Conservation (phyloP, 1,140 invertebrate genomes). For the Drosophila nebulosa region DNA sequence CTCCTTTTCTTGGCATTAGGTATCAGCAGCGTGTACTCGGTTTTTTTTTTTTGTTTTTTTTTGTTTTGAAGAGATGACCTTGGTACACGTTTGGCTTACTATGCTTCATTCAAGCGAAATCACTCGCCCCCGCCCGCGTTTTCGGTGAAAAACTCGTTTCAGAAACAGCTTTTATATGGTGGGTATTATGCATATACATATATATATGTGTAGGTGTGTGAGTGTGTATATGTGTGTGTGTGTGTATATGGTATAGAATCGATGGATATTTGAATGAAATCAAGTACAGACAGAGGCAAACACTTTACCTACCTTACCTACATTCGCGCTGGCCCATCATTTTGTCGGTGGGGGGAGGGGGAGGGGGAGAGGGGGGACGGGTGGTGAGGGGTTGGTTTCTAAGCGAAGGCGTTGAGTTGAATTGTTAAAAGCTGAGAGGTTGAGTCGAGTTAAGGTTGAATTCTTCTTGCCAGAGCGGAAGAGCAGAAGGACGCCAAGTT, state of each 20-base stretch:
- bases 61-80: constrained; percentile 23
- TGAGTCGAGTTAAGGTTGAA: no score
- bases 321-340: constrained; percentile 36
- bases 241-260: constrained; percentile 26
- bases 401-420: constrained; percentile 22
- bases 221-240: neutral
- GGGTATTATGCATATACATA: no score
- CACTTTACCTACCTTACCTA: constrained; percentile 51
- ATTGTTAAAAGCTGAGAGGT: constrained; percentile 5
- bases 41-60: neutral
- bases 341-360: neutral
- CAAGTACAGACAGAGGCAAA: constrained; percentile 30
- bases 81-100: constrained; percentile 34
- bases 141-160: constrained; percentile 21
- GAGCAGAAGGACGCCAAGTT: constrained; percentile 64
- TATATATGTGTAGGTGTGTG: neutral
- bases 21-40: neutral
- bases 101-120: constrained; percentile 8
- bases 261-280: constrained; percentile 61
- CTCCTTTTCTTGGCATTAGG: neutral
- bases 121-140: constrained; percentile 40
- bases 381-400: neutral
- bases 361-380: no score
- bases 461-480: constrained; percentile 58
- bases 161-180: neutral